Evolutionary conservation across 2,113 vertebrate species (phyloP).

Genomic region (Odobenus rosmarus): DNA sequence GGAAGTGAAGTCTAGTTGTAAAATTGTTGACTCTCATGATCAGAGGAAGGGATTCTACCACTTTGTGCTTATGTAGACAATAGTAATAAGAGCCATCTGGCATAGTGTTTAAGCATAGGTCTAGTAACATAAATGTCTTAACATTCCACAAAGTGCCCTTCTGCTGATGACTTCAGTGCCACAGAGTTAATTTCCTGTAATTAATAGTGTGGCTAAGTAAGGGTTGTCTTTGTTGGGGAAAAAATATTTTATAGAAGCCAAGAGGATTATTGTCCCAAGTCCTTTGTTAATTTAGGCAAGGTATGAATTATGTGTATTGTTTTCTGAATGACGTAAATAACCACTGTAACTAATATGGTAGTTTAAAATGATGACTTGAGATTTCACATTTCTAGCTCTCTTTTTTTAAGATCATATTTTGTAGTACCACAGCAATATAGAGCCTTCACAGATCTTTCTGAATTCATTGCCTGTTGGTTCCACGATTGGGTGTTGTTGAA

Average conservation of each 20-base stretch:
- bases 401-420: conserved; percentile 11
- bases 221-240: background rate
- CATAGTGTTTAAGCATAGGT: background rate
- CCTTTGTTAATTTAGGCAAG: conserved; percentile 45
- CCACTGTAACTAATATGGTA: conserved; percentile 21
- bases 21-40: background rate
- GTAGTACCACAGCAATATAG: background rate
- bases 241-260: background rate
- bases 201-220: background rate
- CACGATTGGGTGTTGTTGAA: conserved; percentile 22
- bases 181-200: conserved; percentile 16
- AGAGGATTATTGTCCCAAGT: background rate
- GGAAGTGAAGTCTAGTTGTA: background rate
- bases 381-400: conserved; percentile 44
- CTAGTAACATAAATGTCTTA: background rate
- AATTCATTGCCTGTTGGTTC: background rate
- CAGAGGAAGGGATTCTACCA: background rate
- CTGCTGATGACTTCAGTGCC: background rate
- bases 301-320: conserved; percentile 24
- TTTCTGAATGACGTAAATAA: conserved; percentile 51
- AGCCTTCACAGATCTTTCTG: background rate
- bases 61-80: background rate
- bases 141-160: background rate
- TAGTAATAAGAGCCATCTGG: background rate
- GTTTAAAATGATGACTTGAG: conserved; percentile 17